phyloP scores from a whole-genome alignment of 2,888 invertebrate species.

The Chymomyza fuscimana region DNA sequence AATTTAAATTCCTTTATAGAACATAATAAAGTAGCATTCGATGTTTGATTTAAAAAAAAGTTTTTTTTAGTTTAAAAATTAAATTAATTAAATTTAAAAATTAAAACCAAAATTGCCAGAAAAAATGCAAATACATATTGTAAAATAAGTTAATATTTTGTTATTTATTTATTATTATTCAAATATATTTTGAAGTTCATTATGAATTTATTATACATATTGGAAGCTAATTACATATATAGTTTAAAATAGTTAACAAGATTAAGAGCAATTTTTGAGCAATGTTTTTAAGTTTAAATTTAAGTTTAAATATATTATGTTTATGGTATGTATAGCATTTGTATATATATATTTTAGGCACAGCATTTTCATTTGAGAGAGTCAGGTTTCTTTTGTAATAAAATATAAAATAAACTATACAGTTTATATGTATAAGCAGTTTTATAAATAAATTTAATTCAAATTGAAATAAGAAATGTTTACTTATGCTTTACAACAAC shows the following conservation, averaged over 20 bases:
- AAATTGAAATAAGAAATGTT: constrained; percentile 3
- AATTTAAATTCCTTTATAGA: no score
- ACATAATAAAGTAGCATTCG: no score
- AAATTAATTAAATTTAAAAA: no score
- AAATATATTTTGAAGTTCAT: no score
- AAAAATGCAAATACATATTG: no score
- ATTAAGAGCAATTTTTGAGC: not conserved
- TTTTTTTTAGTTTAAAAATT: no score
- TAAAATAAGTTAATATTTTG: no score
- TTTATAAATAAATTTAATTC: not conserved
- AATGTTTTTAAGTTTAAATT: not conserved
- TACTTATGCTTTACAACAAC: constrained; percentile 16
- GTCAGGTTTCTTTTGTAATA: constrained; percentile 7
- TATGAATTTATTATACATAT: not conserved
- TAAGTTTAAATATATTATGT: not conserved
- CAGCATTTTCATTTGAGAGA: constrained; percentile 54
- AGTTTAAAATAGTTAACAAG: not conserved
- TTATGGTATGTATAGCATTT: constrained; percentile 10
- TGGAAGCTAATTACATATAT: not conserved
- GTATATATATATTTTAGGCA: constrained; percentile 51
- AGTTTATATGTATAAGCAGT: constrained; percentile 2
- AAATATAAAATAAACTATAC: constrained; percentile 7
- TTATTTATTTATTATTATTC: no score
- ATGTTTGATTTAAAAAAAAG: no score
- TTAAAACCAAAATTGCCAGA: no score